Evolutionary conservation across 2,113 vertebrate genomes (phyloP).

Genomic region (Pontoporia blainvillei): DNA sequence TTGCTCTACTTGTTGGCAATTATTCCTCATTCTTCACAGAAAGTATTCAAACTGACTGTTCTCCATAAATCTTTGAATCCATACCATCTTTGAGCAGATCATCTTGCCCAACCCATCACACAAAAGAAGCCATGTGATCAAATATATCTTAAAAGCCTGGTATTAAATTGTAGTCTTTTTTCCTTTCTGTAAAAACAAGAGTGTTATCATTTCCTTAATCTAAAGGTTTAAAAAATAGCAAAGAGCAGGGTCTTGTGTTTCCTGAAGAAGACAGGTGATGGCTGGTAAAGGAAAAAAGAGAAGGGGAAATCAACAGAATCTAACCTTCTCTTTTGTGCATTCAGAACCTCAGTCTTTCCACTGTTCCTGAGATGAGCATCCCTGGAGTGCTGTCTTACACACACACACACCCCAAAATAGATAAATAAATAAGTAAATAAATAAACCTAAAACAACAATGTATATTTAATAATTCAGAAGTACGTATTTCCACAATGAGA

Average conservation of each 20-base stretch:
- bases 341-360: not conserved
- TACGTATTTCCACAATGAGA: not conserved
- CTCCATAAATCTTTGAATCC: not conserved
- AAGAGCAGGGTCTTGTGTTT: not conserved
- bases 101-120: not conserved
- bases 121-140: not conserved
- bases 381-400: accelerated
- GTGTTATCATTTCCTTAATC: not conserved
- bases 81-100: not conserved
- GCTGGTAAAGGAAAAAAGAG: not conserved
- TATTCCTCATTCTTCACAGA: not conserved
- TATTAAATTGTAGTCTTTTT: not conserved
- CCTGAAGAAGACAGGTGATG: not conserved
- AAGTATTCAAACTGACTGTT: not conserved
- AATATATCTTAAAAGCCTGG: not conserved
- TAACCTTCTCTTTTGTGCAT: not conserved
- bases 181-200: not conserved
- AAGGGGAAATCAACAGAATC: not conserved
- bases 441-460: not conserved
- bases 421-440: not conserved
- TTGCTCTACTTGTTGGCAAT: not conserved
- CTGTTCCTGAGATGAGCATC: not conserved
- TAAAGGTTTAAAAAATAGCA: not conserved
- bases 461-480: not conserved
- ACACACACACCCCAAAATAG: not conserved